Conservation (phyloP, 2,797 vertebrate genomes). For the Todus mexicanus region DNA sequence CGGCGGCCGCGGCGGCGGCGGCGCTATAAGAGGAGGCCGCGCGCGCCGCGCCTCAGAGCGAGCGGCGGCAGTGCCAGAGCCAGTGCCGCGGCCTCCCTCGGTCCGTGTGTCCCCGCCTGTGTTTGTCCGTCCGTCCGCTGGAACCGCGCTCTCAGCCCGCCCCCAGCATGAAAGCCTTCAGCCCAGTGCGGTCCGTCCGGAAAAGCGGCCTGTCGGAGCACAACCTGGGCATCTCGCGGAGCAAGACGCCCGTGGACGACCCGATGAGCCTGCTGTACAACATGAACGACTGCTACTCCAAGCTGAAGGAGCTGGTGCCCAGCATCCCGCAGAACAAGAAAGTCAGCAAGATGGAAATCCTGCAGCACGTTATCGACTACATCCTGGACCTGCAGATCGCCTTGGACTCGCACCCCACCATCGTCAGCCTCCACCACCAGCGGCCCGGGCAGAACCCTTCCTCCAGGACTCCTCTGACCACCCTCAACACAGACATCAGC, state of each 20-base stretch:
- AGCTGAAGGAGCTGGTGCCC: slow-evolving; percentile 97
- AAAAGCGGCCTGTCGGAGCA: slow-evolving; percentile 89
- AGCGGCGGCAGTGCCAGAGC: accelerated
- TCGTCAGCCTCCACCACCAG: slow-evolving; percentile 88
- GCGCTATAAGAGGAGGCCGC: slow-evolving; percentile 77
- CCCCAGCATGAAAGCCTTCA: slow-evolving; percentile 93
- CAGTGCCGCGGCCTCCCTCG: too few relatives aligned
- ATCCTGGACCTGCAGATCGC: slow-evolving; percentile 99
- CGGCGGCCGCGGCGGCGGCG: background rate
- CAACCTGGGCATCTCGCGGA: slow-evolving; percentile 91
- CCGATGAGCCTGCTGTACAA: slow-evolving; percentile 96
- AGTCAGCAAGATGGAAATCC: slow-evolving; percentile 99
- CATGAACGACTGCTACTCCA: slow-evolving; percentile 99
- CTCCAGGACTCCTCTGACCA: slow-evolving; percentile 90
- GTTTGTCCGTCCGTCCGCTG: background rate
- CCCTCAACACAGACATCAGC: slow-evolving; percentile 98
- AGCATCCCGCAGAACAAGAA: slow-evolving; percentile 98
- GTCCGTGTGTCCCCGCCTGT: background rate
- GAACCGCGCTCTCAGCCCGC: background rate
- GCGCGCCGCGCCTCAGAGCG: slow-evolving; percentile 7
- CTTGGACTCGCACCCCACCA: slow-evolving; percentile 91
- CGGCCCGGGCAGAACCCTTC: slow-evolving; percentile 73
- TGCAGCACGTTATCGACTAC: slow-evolving; percentile 99
- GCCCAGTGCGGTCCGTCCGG: slow-evolving; percentile 90
- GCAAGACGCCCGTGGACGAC: slow-evolving; percentile 95